Base-by-base conservation (phyloP, 2,888 invertebrate genomes). In the Marronus borbonicus region DNA sequence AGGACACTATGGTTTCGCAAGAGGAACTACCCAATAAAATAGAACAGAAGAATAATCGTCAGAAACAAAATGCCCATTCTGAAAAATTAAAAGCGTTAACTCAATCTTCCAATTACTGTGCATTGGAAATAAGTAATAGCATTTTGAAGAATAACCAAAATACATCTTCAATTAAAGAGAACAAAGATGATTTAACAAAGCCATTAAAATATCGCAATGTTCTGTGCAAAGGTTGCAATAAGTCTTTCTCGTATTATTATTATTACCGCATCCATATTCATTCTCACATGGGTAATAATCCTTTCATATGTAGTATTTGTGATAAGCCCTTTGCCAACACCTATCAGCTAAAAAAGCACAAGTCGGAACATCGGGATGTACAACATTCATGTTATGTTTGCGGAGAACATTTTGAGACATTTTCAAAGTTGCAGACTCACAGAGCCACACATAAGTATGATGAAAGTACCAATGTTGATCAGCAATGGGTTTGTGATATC, bases 271-370 rank as follows among this genome's bases (percentile, higher is more conserved):
- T 44, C 2, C 44, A 44, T 1, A 44, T 44, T 44, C 44, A 44
- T 2, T 55, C 55, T 55, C 17, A 55, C 5, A 55, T 17, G n/a
- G 55, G 17, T 55, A 17, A n/a, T 55, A 55, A 55, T 17, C 17
- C 17, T 17, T 55, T 55, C n/a, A 55, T 55, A 55, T 55, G 55
- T 17, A 55, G n/a, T 55, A 55, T n/a, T 55, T 55, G 55, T 17
- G 17, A 55, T 55, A n/a, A 17, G 3, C 17, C 55, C 14, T 55
- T 55, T 17, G 17, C 44, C 10, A 44, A 44, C 44, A 44, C 44
- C 10, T 44, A 44, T 8, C 44, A 44, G 12, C 44, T 44, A 8
- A 44, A 44, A 44, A 44, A 44, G 12, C 44, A 44, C 12, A 44
- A 44, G 12, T 44, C 44, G 8, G 44, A 44, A 12, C 44, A 44